These are phyloP conservation scores for Borostomias antarcticus DNA, from an alignment of 2,797 vertebrate genomes.

Conservation along the genomic window DNA sequence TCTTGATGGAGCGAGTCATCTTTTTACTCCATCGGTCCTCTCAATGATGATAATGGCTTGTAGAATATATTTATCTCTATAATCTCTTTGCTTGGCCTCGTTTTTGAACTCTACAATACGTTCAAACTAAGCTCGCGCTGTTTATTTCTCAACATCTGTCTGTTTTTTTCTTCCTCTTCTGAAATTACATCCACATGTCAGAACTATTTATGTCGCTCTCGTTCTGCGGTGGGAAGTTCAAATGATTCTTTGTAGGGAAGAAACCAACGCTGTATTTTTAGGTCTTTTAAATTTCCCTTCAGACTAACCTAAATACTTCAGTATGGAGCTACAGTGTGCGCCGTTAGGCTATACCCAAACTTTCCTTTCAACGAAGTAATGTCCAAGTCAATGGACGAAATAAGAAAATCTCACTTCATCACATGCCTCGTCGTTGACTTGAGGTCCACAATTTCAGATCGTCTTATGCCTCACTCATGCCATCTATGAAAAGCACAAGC, in stretches of 20 bases:
- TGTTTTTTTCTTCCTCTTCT: slow-evolving; percentile 58
- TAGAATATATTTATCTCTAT: slow-evolving; percentile 73
- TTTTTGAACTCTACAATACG: slow-evolving; percentile 64
- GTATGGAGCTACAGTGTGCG: slow-evolving; percentile 68
- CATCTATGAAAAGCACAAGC: not conserved
- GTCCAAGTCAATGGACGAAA: slow-evolving; percentile 48
- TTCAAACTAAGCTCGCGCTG: slow-evolving; percentile 52
- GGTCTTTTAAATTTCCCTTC: slow-evolving; percentile 77
- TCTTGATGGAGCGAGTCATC: slow-evolving; percentile 58
- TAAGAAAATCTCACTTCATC: slow-evolving; percentile 57
- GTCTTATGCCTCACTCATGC: slow-evolving; percentile 29
- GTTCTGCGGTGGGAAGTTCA: slow-evolving; percentile 85
- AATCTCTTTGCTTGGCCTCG: slow-evolving; percentile 64
- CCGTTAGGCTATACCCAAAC: slow-evolving; percentile 58
- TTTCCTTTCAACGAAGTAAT: slow-evolving; percentile 39
- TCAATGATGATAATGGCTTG: slow-evolving; percentile 56
- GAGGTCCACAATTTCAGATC: slow-evolving; percentile 45
- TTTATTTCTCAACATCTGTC: slow-evolving; percentile 60
- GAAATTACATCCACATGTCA: slow-evolving; percentile 89
- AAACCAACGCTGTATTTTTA: slow-evolving; percentile 83
- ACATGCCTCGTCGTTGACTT: slow-evolving; percentile 16
- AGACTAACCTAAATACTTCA: slow-evolving; percentile 76
- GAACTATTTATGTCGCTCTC: slow-evolving; percentile 84
- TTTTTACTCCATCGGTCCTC: slow-evolving; percentile 67
- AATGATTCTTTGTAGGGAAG: slow-evolving; percentile 84